phyloP scores from a whole-genome alignment of 2,888 invertebrate species.

The Nomada ruficornis region DNA sequence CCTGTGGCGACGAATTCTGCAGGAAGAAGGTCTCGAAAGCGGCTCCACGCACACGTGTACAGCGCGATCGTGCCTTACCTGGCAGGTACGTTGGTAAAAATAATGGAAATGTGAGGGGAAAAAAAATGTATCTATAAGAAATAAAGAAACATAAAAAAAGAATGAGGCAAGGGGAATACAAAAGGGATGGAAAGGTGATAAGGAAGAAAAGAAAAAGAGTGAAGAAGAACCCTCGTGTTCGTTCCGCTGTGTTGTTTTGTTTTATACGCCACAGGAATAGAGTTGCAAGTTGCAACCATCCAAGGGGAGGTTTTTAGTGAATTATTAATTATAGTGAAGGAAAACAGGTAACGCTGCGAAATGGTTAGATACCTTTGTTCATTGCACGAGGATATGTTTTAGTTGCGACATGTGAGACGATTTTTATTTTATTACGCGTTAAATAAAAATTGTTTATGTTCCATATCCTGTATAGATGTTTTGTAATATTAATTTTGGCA shows the following conservation, averaged over 20 bases:
- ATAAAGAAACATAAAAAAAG: slow-evolving; percentile 15
- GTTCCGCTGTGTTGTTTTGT: slow-evolving; percentile 46
- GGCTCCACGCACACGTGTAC: slow-evolving; percentile 19
- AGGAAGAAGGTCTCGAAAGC: slow-evolving; percentile 33
- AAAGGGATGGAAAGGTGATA: slow-evolving; percentile 44
- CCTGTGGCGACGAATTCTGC: slow-evolving; percentile 56
- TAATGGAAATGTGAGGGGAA: slow-evolving; percentile 54
- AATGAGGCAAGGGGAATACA: slow-evolving; percentile 35
- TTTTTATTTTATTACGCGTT: too few relatives aligned
- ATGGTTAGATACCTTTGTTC: too few relatives aligned
- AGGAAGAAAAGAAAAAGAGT: slow-evolving; percentile 29
- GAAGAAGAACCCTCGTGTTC: slow-evolving; percentile 49
- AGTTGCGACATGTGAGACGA: too few relatives aligned
- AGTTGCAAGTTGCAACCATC: background rate
- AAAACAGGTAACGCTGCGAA: background rate
- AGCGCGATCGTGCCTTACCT: slow-evolving; percentile 24
- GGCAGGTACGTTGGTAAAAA: slow-evolving; percentile 47
- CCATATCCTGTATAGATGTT: too few relatives aligned
- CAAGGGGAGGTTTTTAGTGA: background rate
- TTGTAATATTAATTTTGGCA: too few relatives aligned
- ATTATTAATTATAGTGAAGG: background rate
- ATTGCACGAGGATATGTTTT: too few relatives aligned
- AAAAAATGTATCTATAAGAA: background rate
- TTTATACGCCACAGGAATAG: slow-evolving; percentile 30
- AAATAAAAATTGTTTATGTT: too few relatives aligned